Evolutionary conservation across 2,113 vertebrate genomes (phyloP), one percentile per base, ranked within the genome.

Genomic region (Ochotona curzoniae): DNA sequence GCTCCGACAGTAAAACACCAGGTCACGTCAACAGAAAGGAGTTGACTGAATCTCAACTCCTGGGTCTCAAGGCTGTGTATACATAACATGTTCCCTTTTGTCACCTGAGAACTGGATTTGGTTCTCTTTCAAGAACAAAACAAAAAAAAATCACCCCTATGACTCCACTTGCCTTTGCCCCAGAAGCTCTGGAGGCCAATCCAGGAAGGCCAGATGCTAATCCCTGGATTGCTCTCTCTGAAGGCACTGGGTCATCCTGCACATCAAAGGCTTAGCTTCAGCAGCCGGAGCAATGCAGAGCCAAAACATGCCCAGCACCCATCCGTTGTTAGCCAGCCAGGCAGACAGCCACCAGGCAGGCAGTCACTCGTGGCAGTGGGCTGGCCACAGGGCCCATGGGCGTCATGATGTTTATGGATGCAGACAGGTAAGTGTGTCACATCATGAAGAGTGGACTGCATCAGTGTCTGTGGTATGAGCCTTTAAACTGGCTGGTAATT

Each of bases 11-110:
- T 71, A 78, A 76, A 88, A 75, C 82, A 60, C 49, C 32, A 67
- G 76, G 92, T 61, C 79, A 70, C 81, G 80, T 94, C 92, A 73
- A 84, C 90, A 91, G 86, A 89, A 89, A 78, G 66, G 61, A 57
- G 21, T 51, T 26, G 30, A 3, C 51, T 69, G 2, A 44, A 30
- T 74, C 44, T 73, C 49, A 69, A 76, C 63, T 38, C 44, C 75
- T 70, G 57, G 30, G 67, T 63, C 86, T 78, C 12, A 83, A 94
- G 26, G 25, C 67, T 69, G 70, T 76, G 30, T 38, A 26, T 32
- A 17, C 14, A 89, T 61, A 85, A 38, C n/a, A 20, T 2, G 38
- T 85, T 54, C 79, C 69, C 69, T 35, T 83, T 80, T 79, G n/a
- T 14, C 23, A 90, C 9, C 51, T 25, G 35, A 92, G 44, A 95